Evolutionary conservation across 2,797 vertebrate genomes (phyloP).

Genomic region (Apodemus agrarius): DNA sequence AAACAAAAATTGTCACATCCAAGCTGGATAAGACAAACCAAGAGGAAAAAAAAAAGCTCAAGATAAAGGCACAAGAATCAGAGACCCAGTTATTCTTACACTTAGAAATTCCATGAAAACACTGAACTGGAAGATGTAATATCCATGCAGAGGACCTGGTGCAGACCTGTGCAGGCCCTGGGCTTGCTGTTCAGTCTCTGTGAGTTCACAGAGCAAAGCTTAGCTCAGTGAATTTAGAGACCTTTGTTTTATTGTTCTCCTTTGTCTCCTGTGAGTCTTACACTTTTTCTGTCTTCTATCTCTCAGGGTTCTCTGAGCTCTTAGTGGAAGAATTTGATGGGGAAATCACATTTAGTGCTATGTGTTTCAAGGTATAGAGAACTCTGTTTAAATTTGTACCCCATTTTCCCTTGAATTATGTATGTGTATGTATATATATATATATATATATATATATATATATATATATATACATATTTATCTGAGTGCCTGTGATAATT

Average conservation of each 20-base stretch:
- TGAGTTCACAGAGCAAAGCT: background rate
- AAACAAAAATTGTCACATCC: background rate
- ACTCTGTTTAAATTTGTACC: background rate
- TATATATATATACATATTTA: background rate
- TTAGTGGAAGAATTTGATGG: background rate
- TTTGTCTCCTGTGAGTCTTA: background rate
- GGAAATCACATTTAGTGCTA: background rate
- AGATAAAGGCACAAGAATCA: background rate
- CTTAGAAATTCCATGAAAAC: background rate
- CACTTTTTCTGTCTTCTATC: background rate
- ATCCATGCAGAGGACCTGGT: background rate
- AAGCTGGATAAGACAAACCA: background rate
- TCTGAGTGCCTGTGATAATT: background rate
- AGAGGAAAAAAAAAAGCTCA: background rate
- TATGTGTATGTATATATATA: no score
- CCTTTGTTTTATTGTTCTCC: background rate
- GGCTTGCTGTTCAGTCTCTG: background rate
- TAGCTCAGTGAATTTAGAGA: background rate
- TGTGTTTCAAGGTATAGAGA: background rate
- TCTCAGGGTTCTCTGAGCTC: background rate
- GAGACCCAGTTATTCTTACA: background rate
- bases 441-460: no score
- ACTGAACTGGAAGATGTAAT: background rate
- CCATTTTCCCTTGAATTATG: background rate
- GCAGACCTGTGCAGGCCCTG: background rate